A percentile compares a stretch with the other conserved stretches of the same genome.
Evolutionary conservation across 2,113 vertebrate species (phyloP).

Genomic region (Pholis gunnellus): DNA sequence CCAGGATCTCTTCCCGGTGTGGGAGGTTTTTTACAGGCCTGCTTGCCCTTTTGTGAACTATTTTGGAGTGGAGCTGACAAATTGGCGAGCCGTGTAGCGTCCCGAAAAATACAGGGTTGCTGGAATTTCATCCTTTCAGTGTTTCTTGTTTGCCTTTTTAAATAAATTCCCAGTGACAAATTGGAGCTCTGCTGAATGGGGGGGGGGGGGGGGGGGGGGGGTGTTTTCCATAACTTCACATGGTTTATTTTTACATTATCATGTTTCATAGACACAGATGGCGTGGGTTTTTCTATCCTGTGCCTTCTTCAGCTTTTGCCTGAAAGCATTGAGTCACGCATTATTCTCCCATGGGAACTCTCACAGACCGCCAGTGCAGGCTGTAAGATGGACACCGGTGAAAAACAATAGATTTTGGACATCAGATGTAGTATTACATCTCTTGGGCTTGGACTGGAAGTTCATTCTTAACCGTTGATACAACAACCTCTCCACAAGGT

Average conservation of each 20-base stretch:
- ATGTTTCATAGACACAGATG: constrained; percentile 47
- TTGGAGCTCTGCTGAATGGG: constrained; percentile 44
- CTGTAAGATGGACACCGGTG: not conserved
- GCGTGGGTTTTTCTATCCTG: constrained; percentile 38
- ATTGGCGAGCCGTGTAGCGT: constrained; percentile 67
- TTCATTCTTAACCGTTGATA: not conserved
- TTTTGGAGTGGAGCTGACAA: constrained; percentile 73
- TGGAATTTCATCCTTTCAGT: constrained; percentile 63
- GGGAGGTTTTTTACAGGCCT: constrained; percentile 70
- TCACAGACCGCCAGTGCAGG: constrained; percentile 5
- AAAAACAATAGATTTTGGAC: constrained; percentile 4
- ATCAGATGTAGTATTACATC: not conserved
- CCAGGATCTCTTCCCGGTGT: constrained; percentile 55
- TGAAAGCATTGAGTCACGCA: constrained; percentile 47
- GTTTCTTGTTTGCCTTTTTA: constrained; percentile 69
- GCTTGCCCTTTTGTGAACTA: constrained; percentile 69
- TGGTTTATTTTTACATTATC: constrained; percentile 50
- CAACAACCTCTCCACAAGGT: not conserved
- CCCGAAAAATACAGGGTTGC: constrained; percentile 45
- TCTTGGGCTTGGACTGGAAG: not conserved
- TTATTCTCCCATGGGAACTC: constrained; percentile 47
- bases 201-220: too few species aligned
- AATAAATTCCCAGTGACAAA: constrained; percentile 74
- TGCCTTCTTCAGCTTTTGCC: constrained; percentile 28
- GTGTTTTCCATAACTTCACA: constrained; percentile 50